A percentile compares a stretch with the other conserved stretches of the same genome.
Conservation (phyloP, 2,797 vertebrate genomes). For the Notoglanidium macrostoma region DNA sequence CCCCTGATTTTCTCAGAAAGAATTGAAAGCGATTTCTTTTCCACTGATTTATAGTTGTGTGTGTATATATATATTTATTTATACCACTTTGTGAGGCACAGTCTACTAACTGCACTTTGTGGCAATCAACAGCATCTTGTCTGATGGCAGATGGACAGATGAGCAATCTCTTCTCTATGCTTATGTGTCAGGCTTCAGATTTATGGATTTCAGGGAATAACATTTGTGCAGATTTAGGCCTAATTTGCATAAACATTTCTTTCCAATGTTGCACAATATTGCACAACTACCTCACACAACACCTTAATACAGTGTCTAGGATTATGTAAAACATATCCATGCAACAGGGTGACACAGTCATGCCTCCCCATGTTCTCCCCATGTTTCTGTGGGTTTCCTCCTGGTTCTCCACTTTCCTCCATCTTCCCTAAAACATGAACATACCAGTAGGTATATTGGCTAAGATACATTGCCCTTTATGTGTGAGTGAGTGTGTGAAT, state of each 20-base stretch:
- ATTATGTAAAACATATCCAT: not conserved
- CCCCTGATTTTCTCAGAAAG: slow-evolving; percentile 2
- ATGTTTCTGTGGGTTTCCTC: not conserved
- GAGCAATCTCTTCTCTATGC: slow-evolving; percentile 32
- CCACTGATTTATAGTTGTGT: slow-evolving; percentile 20
- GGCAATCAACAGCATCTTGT: slow-evolving; percentile 22
- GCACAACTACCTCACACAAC: not conserved
- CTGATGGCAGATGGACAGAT: slow-evolving; percentile 40
- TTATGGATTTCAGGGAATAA: slow-evolving; percentile 49
- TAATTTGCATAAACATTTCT: not conserved
- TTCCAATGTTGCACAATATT: not conserved
- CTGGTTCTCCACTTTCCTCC: not conserved
- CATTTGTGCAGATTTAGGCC: not conserved
- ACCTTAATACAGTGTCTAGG: not conserved
- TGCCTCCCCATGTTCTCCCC: not conserved
- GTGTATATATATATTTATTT: no score
- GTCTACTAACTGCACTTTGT: not conserved
- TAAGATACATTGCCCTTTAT: not conserved
- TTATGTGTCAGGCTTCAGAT: slow-evolving; percentile 21
- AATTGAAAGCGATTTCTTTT: slow-evolving; percentile 38
- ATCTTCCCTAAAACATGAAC: not conserved
- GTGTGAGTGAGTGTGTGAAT: not conserved
- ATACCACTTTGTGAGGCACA: slow-evolving; percentile 11
- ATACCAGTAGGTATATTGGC: not conserved
- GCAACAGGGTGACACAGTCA: not conserved